Conservation (phyloP, 2,888 invertebrate genomes). For the Drosophila putrida region DNA sequence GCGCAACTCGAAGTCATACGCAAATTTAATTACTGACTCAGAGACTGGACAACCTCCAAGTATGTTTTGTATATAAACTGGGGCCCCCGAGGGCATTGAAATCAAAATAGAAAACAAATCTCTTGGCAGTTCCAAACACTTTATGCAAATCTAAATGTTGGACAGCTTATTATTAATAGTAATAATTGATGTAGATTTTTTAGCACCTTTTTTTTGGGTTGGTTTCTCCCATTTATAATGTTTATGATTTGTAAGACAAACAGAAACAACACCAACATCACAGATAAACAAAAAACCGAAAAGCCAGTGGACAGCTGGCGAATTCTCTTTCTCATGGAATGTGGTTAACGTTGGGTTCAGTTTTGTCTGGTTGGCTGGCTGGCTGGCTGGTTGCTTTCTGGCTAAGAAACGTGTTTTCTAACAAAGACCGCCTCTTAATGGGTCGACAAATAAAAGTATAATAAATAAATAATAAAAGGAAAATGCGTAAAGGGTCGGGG, state of each 20-base stretch:
- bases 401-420: constrained; percentile 71
- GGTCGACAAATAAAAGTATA: constrained; percentile 74
- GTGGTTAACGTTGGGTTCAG: constrained; percentile 36
- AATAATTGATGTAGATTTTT: constrained; percentile 73
- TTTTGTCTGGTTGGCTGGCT: constrained; percentile 20
- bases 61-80: constrained; percentile 5
- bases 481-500: constrained; percentile 74
- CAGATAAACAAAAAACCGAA: constrained; percentile 26
- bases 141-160: constrained; percentile 54
- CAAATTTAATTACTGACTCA: constrained; percentile 75
- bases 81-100: constrained; percentile 39
- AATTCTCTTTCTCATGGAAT: constrained; percentile 72
- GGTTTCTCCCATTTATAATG: constrained; percentile 74
- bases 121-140: constrained; percentile 33
- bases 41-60: constrained; percentile 28
- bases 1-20: constrained; percentile 48
- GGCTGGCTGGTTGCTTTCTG: constrained; percentile 15
- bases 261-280: constrained; percentile 29
- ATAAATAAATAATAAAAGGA: constrained; percentile 80
- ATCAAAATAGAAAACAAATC: constrained; percentile 22
- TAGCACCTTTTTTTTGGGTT: constrained; percentile 64
- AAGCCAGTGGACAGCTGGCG: constrained; percentile 56
- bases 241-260: constrained; percentile 79
- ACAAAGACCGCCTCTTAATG: constrained; percentile 72
- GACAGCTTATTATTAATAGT: constrained; percentile 72